These are phyloP conservation scores for Adelges cooleyi DNA, from an alignment of 1,140 invertebrate species.

Conservation along the genomic window DNA sequence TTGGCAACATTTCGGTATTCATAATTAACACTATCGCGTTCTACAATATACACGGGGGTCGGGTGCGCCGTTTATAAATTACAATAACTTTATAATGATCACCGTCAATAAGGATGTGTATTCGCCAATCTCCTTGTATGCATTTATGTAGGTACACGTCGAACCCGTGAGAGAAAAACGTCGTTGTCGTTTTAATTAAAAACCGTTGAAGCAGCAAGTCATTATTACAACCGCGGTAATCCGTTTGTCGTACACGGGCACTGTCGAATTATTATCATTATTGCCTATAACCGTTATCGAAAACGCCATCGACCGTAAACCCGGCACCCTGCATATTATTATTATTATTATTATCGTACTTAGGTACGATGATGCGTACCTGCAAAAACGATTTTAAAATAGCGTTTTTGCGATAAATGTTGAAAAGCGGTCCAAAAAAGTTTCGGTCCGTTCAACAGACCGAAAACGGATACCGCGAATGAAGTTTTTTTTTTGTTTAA, in stretches of 20 bases:
- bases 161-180: conserved; percentile 16
- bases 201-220: conserved; percentile 21
- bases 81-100: too few species aligned
- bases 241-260: conserved; percentile 2
- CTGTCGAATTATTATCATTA: background rate
- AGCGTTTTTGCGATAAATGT: background rate
- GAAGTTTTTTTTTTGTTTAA: too few species aligned
- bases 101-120: too few species aligned
- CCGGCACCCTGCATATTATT: background rate
- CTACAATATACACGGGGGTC: background rate
- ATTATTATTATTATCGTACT: conserved; percentile 5
- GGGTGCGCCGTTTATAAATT: conserved; percentile 4
- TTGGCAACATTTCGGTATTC: too few species aligned
- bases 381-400: conserved; percentile 1
- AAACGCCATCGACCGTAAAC: background rate
- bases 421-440: conserved; percentile 1
- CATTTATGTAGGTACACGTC: too few species aligned
- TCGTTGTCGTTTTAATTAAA: conserved; percentile 26
- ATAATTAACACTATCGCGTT: conserved; percentile 9
- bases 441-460: background rate
- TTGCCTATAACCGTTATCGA: background rate
- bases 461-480: too few species aligned
- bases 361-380: background rate
- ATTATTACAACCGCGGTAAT: conserved; percentile 13
- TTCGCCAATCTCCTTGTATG: too few species aligned